Conservation (phyloP, 2,113 vertebrate species). For the Leptobrachium ailaonicum region DNA sequence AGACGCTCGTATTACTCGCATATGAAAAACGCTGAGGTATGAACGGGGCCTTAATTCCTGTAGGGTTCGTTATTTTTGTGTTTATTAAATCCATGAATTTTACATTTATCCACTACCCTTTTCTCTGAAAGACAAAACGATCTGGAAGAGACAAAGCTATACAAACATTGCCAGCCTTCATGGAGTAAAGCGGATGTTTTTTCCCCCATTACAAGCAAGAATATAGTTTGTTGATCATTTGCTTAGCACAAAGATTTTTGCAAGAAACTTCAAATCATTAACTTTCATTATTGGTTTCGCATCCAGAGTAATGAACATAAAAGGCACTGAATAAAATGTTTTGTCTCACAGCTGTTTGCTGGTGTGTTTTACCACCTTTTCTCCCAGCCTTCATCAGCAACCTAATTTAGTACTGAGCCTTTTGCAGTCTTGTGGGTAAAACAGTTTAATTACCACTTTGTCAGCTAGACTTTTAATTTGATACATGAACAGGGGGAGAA, state of each 20-base stretch:
- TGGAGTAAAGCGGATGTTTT: slow-evolving; percentile 59
- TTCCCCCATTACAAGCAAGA: slow-evolving; percentile 59
- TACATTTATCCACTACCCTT: too few relatives aligned
- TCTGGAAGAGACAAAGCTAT: too few relatives aligned
- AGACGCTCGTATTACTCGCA: too few relatives aligned
- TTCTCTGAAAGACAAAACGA: too few relatives aligned
- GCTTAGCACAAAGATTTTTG: slow-evolving; percentile 69
- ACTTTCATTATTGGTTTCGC: slow-evolving; percentile 67
- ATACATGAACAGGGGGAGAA: slow-evolving; percentile 57
- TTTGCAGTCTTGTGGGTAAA: slow-evolving; percentile 69
- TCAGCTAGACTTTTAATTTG: slow-evolving; percentile 67
- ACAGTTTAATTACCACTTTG: slow-evolving; percentile 71
- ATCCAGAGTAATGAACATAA: slow-evolving; percentile 69
- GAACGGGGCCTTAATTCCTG: too few relatives aligned
- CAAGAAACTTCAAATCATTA: slow-evolving; percentile 67
- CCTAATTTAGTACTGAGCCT: slow-evolving; percentile 67
- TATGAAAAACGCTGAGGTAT: too few relatives aligned
- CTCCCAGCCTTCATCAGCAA: slow-evolving; percentile 70
- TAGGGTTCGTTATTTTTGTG: too few relatives aligned
- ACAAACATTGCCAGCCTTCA: slow-evolving; percentile 36
- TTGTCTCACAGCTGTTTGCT: slow-evolving; percentile 72
- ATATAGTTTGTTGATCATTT: slow-evolving; percentile 70
- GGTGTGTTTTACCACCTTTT: slow-evolving; percentile 74
- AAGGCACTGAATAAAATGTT: slow-evolving; percentile 68
- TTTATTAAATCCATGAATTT: too few relatives aligned